A percentile compares a stretch with the other conserved stretches of the same genome.
Conservation (phyloP, 2,888 invertebrate genomes). For the Papilio protenor region DNA sequence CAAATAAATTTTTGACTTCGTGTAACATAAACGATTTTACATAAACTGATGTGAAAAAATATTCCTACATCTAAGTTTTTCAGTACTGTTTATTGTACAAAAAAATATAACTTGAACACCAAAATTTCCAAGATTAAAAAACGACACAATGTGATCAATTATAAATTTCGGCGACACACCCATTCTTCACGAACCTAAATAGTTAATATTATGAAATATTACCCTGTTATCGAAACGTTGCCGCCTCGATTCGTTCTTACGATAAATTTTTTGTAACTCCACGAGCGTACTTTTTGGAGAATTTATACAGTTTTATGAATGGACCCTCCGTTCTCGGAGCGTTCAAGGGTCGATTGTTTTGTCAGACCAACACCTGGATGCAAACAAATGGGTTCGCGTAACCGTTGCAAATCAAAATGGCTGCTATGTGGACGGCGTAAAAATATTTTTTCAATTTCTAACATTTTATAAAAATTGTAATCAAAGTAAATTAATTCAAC, state of each 20-base stretch:
- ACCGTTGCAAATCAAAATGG: constrained; percentile 67
- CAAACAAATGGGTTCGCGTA: constrained; percentile 75
- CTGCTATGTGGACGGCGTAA: constrained; percentile 51
- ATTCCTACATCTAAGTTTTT: not conserved
- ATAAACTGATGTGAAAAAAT: no score
- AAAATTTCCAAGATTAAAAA: constrained; percentile 49
- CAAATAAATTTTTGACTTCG: no score
- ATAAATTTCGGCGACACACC: constrained; percentile 71
- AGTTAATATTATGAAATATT: constrained; percentile 83
- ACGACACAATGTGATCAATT: constrained; percentile 71
- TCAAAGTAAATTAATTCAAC: not conserved
- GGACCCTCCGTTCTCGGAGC: constrained; percentile 76
- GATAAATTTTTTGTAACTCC: constrained; percentile 60
- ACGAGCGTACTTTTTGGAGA: constrained; percentile 72
- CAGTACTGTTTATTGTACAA: not conserved
- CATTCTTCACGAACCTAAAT: constrained; percentile 76
- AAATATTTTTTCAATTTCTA: no score
- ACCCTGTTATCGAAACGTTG: constrained; percentile 66
- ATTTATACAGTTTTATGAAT: constrained; percentile 77
- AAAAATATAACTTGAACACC: not conserved
- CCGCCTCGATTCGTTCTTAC: constrained; percentile 56
- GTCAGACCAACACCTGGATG: constrained; percentile 82
- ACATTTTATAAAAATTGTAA: no score
- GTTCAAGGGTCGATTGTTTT: constrained; percentile 80
- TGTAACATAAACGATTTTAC: not conserved